Evolutionary conservation across 2,888 invertebrate species (phyloP).

Genomic region (Lasioglossum leucozonium): DNA sequence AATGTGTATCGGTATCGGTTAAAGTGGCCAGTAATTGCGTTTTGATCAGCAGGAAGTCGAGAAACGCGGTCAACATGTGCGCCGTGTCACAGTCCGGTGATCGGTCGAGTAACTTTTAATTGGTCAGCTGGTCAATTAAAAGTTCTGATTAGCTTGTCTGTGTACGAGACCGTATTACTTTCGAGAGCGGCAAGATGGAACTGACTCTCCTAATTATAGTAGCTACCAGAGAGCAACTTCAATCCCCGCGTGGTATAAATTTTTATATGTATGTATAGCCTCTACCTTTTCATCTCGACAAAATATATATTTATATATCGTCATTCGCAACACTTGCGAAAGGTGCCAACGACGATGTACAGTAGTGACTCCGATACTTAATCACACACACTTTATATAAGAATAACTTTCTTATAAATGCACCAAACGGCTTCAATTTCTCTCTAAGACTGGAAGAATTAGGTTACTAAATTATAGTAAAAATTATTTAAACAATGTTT

Average conservation of each 20-base stretch:
- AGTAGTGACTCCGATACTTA: no score
- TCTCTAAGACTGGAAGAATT: no score
- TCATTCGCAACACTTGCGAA: no score
- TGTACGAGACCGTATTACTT: not conserved
- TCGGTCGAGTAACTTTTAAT: constrained; percentile 23
- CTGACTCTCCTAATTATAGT: not conserved
- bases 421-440: no score
- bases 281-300: not conserved
- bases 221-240: not conserved
- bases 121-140: constrained; percentile 21
- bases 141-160: not conserved
- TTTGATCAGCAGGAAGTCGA: not conserved
- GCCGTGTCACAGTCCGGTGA: not conserved
- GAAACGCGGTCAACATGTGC: not conserved
- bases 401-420: no score
- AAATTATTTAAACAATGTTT: no score
- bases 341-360: no score
- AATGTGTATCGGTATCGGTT: not conserved
- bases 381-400: no score
- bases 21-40: not conserved
- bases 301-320: no score
- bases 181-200: not conserved
- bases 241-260: not conserved
- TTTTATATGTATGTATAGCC: not conserved
- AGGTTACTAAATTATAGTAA: no score